phyloP scores from a whole-genome alignment of 2,888 invertebrate species.

The Drosophila merina region DNA sequence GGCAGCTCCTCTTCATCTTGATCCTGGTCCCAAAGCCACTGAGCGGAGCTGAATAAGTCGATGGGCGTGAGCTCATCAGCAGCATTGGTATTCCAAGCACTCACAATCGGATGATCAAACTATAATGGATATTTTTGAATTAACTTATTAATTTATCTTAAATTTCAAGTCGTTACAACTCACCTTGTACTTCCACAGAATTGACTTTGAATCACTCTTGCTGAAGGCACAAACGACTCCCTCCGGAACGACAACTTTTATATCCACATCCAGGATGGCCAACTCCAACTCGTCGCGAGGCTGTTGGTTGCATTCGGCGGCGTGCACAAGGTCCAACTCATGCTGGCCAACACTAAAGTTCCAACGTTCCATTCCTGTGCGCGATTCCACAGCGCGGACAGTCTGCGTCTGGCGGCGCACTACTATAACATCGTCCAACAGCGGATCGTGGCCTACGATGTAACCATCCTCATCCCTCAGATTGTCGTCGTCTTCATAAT shows the following conservation, averaged over 20 bases:
- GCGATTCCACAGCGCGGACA: conserved; percentile 94
- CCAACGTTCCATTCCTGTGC: conserved; percentile 95
- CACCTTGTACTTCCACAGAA: conserved; percentile 92
- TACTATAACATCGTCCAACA: conserved; percentile 87
- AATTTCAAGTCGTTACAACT: background rate
- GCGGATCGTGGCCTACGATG: conserved; percentile 75
- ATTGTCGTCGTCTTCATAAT: conserved; percentile 40
- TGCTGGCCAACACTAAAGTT: conserved; percentile 97
- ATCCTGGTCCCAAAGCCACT: conserved; percentile 84
- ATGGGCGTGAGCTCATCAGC: conserved; percentile 88
- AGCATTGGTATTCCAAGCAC: conserved; percentile 91
- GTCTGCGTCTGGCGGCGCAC: conserved; percentile 93
- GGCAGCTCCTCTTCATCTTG: conserved; percentile 61
- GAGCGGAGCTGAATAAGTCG: conserved; percentile 89
- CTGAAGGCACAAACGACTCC: conserved; percentile 89
- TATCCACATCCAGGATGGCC: conserved; percentile 85
- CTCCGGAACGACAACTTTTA: conserved; percentile 89
- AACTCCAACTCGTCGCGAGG: conserved; percentile 77
- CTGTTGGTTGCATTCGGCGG: conserved; percentile 84
- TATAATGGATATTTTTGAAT: conserved; percentile 76
- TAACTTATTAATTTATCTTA: background rate
- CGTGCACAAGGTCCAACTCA: conserved; percentile 87
- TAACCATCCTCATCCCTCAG: conserved; percentile 54
- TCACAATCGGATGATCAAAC: conserved; percentile 93
- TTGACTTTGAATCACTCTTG: conserved; percentile 85